Percentiles rank a stretch among this genome's conserved stretches.
phyloP scores from a whole-genome alignment of 2,113 vertebrate genomes.

The Craseonycteris thonglongyai region DNA sequence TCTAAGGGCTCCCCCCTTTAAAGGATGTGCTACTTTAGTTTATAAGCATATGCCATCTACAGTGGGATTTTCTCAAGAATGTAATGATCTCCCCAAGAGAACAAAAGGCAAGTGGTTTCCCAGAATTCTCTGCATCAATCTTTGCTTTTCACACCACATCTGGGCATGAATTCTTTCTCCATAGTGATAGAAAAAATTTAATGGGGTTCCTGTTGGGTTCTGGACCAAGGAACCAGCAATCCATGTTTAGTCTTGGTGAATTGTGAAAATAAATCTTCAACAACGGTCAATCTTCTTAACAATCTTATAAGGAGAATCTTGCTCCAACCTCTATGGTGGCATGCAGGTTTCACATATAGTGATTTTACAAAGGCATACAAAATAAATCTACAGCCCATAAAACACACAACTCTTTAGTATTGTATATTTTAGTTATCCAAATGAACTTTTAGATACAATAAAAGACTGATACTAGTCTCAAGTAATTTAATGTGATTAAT shows the following conservation, averaged over 20 bases:
- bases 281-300: not conserved
- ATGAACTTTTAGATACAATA: not conserved
- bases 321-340: not conserved
- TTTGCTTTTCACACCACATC: not conserved
- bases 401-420: not conserved
- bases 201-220: not conserved
- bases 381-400: not conserved
- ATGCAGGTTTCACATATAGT: not conserved
- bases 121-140: not conserved
- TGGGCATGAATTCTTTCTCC: not conserved
- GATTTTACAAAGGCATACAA: not conserved
- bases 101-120: not conserved
- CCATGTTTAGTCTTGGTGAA: not conserved
- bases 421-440: not conserved
- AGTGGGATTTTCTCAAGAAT: not conserved
- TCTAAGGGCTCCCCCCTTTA: not conserved
- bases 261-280: not conserved
- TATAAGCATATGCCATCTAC: not conserved
- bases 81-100: not conserved
- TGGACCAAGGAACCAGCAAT: not conserved
- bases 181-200: not conserved
- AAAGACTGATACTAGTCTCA: not conserved
- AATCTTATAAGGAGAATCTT: not conserved
- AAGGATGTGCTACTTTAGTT: not conserved
- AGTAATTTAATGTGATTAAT: not conserved